Evolutionary conservation across 2,113 vertebrate genomes (phyloP), one percentile per base, ranked within the genome.

Genomic region (Malurus elegans): DNA sequence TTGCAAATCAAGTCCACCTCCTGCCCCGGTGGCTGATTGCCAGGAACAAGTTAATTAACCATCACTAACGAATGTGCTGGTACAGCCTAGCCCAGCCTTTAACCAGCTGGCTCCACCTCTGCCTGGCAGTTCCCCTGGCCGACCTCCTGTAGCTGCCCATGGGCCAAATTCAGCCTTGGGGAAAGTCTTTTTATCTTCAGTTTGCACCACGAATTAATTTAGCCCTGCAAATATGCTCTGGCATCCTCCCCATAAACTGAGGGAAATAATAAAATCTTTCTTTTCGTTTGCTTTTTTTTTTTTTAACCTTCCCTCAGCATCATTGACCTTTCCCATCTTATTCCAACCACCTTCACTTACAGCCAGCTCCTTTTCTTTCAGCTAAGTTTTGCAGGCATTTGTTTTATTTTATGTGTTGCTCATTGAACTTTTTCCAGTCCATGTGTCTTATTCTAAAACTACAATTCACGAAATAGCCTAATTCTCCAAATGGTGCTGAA

Each of bases 41-140:
- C 94, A 97, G 88, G 90, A 88, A 93, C 51, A 79, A 86, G 90
- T 94, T 96, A 92, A 92, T 96, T 96, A 96, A 80, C 92, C 92
- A 95, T 70, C 65, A 45, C 85, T 90, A 92, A 90, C 69, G 32
- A 96, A 84, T 9, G 75, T 71, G 69, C 47, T 45, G 53, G 73
- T 8, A 28, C 53, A 4, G 1, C 78, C 75, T 57, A 53, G 70
- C 92, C 78, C 45, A 60, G 67, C 53, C 47, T 78, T 88, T 80
- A 88, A 88, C 75, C 56, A 60, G 56, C 40, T 93, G 74, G 78
- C 64, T 75, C 87, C 92, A 83, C 86, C 69, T 83, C 53, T 56
- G 60, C 64, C 67, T 94, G 94, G 90, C 94, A 95, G 60, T 51
- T 62, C 64, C 48, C 64, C 45, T 12, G 11, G 10, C 51, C 62